Evolutionary conservation across 2,888 invertebrate species (phyloP), one percentile per base, ranked within the genome.

Genomic region (Idaea straminata): DNA sequence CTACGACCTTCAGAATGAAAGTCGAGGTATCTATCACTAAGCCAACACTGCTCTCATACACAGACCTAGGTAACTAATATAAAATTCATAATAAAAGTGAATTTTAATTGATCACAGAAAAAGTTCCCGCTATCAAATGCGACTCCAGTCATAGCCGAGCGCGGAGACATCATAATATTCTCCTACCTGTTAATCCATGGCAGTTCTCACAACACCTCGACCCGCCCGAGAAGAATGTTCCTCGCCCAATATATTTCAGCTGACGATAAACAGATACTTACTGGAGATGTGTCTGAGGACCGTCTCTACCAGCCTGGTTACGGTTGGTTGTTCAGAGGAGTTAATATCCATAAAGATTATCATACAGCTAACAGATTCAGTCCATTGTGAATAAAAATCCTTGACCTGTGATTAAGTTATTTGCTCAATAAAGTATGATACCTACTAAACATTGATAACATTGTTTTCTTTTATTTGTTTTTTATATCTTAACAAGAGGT

Each of bases 161-260:
- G 90, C 6, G 94, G 94, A 0, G 94, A 94, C 66, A 81, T 94
- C n/a, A 86, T 94, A 1, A 82, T 94, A 25, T 95, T 94, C 79
- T 94, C 94, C 0, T 94, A 94, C 75, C 84, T 95, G 6, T 82
- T 94, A 57, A 81, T 94, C 35, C 94, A 95, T 73, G 95, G 94
- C 59, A 94, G 94, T 61, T 92, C 94, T 6, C 74, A 90, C 16
- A 95, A 95, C 79, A 70, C 77, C 5, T 94, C 94, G 0, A 71
- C 73, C 0, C 77, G 86, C 15, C 80, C 89, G 0, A 85, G 94
- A 0, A 83, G 94, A 7, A 94, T 94, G 94, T 87, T 94, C 68
- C 86, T 94, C 4, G 80, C 92, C 0, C 93, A 94, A 83, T 74
- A 93, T 35, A 89, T 91, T 68, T 86, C 92, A 0, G 94, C 94